Evolutionary conservation across 92 coral and sea anemone genomes (phyloP), one percentile per base, ranked within the genome.

Genomic region (Montipora capitata): DNA sequence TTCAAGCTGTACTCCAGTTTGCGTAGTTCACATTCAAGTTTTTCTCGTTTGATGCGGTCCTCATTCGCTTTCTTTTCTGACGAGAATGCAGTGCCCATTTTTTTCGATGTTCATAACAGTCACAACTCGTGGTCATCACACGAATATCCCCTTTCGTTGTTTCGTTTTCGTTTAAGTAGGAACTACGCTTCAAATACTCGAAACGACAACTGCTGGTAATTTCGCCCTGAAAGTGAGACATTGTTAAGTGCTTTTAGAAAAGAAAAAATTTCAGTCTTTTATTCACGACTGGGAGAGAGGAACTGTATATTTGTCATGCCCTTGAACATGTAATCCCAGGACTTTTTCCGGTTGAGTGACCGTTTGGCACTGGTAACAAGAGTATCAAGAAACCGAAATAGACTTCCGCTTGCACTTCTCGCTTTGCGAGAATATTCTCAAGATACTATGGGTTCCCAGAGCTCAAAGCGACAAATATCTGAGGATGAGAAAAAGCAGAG

Each of bases 31-130:
- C 76, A 0, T 3, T 75, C 74, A 40, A 84, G 51, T 58, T 74
- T 75, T 75, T 61, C 74, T 9, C 88, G 73, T 38, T 84, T 84
- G 16, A 49, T 59, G 10, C 66, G 82, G 13, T 84, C 88, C 17
- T 40, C 73, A 17, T 11, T 45, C 18, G 40, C 44, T 61, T 11
- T 66, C 56, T 79, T 40, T 64, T 75, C 82, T 17, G 74, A 6
- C 42, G 81, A 59, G 13, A 75, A 6, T 2, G 52, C 7, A 15
- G 68, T 27, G 27, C 85, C 85, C 85, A 80, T 80, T 15, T 44
- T 72, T 51, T 4, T 39, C 18, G 6, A 15, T 1, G 16, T 2
- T 7, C 35, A 10, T 48, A 48, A 48, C 10, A 5, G 0, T 48
- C 52, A 40, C 3, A 71, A 4, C 54, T 15, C 16, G 7, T 38